phyloP scores from a whole-genome alignment of 2,888 invertebrate species.

The Notodonta dromedarius region DNA sequence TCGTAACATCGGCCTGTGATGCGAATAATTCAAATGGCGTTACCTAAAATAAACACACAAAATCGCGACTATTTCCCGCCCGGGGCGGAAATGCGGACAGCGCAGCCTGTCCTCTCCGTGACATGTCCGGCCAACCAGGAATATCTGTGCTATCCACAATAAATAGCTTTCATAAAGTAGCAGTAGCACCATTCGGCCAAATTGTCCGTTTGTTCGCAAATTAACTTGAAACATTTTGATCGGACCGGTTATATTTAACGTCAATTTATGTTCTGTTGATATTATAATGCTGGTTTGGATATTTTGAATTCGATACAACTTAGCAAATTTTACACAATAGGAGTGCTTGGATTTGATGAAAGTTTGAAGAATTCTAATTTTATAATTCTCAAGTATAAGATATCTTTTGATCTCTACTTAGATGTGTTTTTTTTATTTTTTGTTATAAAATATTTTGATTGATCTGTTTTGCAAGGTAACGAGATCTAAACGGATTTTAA shows the following conservation, averaged over 20 bases:
- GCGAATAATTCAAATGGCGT: conserved; percentile 59
- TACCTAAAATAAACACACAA: conserved; percentile 69
- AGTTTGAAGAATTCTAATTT: too few relatives aligned
- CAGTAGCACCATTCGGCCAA: conserved; percentile 23
- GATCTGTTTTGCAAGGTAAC: too few relatives aligned
- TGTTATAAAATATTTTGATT: too few relatives aligned
- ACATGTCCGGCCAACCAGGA: conserved; percentile 59
- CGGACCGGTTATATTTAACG: conserved; percentile 18
- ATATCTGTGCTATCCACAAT: conserved; percentile 52
- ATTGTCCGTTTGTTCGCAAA: conserved; percentile 30
- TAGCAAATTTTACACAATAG: conserved; percentile 11
- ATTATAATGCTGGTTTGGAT: conserved; percentile 13
- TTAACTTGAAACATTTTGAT: conserved; percentile 33
- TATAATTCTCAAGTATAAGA: too few relatives aligned
- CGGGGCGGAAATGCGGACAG: conserved; percentile 61
- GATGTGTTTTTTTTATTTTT: too few relatives aligned
- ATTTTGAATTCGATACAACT: neutral
- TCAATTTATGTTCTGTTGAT: conserved; percentile 17
- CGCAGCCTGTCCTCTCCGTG: conserved; percentile 56
- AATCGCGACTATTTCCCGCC: conserved; percentile 63
- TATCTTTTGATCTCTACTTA: too few relatives aligned
- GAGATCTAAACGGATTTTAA: too few relatives aligned
- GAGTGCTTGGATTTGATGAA: too few relatives aligned
- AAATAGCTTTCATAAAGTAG: conserved; percentile 45
- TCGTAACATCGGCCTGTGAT: conserved; percentile 32